phyloP scores from a whole-genome alignment of 2,113 vertebrate genomes.

The Varanus salvator region DNA sequence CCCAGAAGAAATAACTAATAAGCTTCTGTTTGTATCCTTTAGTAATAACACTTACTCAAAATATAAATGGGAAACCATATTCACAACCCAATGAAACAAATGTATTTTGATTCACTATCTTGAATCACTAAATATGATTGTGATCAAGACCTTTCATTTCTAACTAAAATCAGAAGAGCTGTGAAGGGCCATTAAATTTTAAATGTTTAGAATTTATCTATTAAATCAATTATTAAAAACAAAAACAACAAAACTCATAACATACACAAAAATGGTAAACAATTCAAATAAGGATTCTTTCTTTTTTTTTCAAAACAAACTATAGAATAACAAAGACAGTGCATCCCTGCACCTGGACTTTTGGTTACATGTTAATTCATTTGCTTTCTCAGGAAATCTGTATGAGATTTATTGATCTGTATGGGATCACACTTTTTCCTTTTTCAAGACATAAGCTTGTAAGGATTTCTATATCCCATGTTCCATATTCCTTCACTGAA shows the following conservation, averaged over 20 bases:
- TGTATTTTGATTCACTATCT: background rate
- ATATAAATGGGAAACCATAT: background rate
- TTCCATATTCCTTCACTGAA: background rate
- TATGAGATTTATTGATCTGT: background rate
- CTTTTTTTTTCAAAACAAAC: too few species aligned
- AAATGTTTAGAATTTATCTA: too few species aligned
- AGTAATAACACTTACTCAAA: slow-evolving; percentile 17
- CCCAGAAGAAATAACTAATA: slow-evolving; percentile 46
- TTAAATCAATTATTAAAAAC: too few species aligned
- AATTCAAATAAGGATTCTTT: too few species aligned
- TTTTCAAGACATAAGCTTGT: background rate
- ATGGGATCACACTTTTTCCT: background rate
- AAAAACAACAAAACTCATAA: too few species aligned
- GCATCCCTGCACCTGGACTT: too few species aligned
- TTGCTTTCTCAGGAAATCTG: too few species aligned
- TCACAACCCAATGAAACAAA: background rate
- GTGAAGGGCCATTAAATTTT: background rate
- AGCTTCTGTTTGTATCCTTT: slow-evolving; percentile 14
- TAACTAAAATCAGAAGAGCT: background rate
- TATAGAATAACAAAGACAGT: too few species aligned
- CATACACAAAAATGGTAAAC: too few species aligned
- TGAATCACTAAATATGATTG: background rate
- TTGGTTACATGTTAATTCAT: too few species aligned
- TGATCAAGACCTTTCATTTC: background rate
- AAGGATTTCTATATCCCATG: too few species aligned